Percentiles rank a stretch among this genome's conserved stretches.
Conservation (phyloP, 2,113 vertebrate species). For the Smithornis capensis region DNA sequence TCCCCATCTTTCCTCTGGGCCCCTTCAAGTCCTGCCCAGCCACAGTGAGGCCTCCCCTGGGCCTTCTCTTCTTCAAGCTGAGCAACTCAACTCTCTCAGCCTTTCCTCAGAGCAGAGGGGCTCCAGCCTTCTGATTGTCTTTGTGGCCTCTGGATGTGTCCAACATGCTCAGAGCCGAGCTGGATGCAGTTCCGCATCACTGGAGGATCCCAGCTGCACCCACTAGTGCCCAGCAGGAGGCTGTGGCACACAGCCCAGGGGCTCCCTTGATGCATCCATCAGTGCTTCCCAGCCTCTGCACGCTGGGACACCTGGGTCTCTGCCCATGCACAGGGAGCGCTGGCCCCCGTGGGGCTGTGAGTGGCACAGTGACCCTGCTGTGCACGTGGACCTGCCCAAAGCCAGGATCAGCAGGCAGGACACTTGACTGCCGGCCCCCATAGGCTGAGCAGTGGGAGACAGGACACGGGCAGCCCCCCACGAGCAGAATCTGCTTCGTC, state of each 20-base stretch:
- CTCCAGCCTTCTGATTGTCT: too few species aligned
- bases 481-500: neutral
- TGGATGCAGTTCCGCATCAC: neutral
- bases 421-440: too few species aligned
- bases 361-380: neutral
- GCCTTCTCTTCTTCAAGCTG: too few species aligned
- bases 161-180: fast-evolving
- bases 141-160: neutral
- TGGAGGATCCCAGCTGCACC: neutral
- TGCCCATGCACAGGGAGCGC: neutral
- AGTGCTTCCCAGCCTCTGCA: neutral
- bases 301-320: neutral
- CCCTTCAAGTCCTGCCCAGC: too few species aligned
- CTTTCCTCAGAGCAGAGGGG: too few species aligned
- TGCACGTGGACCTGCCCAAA: too few species aligned
- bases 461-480: neutral
- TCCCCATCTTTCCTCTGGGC: too few species aligned
- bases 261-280: neutral
- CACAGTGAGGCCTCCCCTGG: too few species aligned
- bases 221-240: fast-evolving
- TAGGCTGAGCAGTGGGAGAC: neutral
- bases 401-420: too few species aligned
- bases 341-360: neutral
- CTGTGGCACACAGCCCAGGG: neutral
- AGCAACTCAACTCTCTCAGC: too few species aligned